Percentiles rank a stretch among this genome's conserved stretches.
Conservation (phyloP, 1,140 invertebrate genomes). For the Diploscapter pachys region DNA sequence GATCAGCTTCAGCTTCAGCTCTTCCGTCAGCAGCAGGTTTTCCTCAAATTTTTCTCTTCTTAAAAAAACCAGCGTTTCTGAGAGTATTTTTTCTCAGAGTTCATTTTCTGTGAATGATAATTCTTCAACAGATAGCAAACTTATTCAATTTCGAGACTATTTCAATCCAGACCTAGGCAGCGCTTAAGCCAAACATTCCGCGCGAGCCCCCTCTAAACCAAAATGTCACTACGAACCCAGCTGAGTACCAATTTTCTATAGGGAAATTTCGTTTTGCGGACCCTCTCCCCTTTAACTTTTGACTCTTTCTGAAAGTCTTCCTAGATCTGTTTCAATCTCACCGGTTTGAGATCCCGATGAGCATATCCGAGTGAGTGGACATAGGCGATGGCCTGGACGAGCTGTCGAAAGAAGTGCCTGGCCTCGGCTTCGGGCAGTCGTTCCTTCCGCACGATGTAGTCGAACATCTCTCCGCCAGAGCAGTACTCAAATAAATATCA, state of each 20-base stretch:
- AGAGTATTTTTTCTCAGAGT: too few species aligned
- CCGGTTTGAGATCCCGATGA: slow-evolving; percentile 78
- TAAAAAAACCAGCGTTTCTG: background rate
- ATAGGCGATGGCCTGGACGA: slow-evolving; percentile 74
- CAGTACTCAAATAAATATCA: slow-evolving; percentile 67
- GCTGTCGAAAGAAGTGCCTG: slow-evolving; percentile 73
- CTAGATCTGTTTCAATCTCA: slow-evolving; percentile 58
- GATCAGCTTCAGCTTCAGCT: slow-evolving; percentile 78
- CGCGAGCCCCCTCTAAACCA: too few species aligned
- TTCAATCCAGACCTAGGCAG: too few species aligned
- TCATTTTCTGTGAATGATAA: too few species aligned
- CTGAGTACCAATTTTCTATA: too few species aligned
- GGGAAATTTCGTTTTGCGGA: too few species aligned
- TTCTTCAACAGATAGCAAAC: background rate
- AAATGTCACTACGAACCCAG: too few species aligned
- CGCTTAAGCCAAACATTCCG: too few species aligned
- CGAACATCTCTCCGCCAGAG: slow-evolving; percentile 77
- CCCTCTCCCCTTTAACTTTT: too few species aligned
- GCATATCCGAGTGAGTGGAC: slow-evolving; percentile 74
- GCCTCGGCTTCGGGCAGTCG: slow-evolving; percentile 72
- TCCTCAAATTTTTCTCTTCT: slow-evolving; percentile 64
- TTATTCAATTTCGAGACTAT: too few species aligned
- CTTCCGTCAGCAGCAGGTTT: slow-evolving; percentile 76
- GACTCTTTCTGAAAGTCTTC: too few species aligned
- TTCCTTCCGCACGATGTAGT: slow-evolving; percentile 76